Conservation (phyloP, 2,113 vertebrate species). For the Chrysochloris asiatica region DNA sequence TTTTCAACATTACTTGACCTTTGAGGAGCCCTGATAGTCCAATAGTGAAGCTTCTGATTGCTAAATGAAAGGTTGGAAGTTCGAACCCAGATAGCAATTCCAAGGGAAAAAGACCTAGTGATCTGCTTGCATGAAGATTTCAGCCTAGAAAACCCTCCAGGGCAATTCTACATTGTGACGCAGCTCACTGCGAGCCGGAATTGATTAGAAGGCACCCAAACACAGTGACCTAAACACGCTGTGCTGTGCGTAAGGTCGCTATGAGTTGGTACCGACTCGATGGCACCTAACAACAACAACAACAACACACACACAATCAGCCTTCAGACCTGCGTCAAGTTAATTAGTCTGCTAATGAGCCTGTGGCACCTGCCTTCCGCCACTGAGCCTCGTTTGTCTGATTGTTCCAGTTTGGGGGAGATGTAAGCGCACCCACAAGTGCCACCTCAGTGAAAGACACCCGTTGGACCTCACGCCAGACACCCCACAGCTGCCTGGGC, state of each 20-base stretch:
- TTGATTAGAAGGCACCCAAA: too few species aligned
- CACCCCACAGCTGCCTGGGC: too few species aligned
- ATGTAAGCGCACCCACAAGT: fast-evolving
- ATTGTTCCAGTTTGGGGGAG: fast-evolving
- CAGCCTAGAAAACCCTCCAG: too few species aligned
- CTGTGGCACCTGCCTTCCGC: neutral
- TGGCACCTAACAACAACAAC: neutral
- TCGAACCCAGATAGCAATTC: neutral
- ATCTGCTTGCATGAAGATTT: too few species aligned
- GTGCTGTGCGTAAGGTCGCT: neutral
- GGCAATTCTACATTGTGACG: too few species aligned
- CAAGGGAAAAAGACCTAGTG: neutral
- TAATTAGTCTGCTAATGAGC: neutral
- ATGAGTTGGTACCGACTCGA: neutral
- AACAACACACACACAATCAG: too few species aligned
- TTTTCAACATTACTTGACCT: neutral
- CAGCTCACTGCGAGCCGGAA: too few species aligned
- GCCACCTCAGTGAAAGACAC: too few species aligned
- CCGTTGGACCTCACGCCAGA: neutral
- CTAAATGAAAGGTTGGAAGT: neutral
- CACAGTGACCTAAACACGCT: neutral
- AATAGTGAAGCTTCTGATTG: neutral
- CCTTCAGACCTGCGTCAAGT: neutral
- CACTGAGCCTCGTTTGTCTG: neutral
- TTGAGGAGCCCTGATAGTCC: neutral